A percentile compares a stretch with the other conserved stretches of the same genome.
These are phyloP conservation scores for Steinernema khuongi DNA, from an alignment of 1,140 invertebrate genomes.

Conservation along the genomic window DNA sequence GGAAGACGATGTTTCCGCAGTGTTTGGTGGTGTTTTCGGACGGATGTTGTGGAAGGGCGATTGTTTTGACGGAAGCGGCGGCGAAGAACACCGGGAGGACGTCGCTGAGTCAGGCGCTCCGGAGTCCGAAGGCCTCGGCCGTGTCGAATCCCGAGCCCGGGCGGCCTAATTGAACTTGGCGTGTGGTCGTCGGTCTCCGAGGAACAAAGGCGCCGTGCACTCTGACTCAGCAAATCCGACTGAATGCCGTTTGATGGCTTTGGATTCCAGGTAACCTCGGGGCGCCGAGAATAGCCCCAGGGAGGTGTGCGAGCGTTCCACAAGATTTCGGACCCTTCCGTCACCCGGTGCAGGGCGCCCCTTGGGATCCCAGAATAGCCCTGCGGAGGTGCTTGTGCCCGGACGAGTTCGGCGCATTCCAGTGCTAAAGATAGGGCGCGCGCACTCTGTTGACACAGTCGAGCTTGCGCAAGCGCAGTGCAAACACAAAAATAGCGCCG, in stretches of 20 bases:
- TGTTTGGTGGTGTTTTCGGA: neutral
- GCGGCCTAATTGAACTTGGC: too few relatives aligned
- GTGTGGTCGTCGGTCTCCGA: neutral
- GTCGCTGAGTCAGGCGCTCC: neutral
- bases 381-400: too few relatives aligned
- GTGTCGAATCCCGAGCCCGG: neutral
- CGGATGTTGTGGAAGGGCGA: neutral
- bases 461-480: neutral
- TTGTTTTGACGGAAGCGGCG: slow-evolving; percentile 3
- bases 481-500: slow-evolving; percentile 12
- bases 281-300: too few relatives aligned
- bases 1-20: neutral
- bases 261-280: too few relatives aligned
- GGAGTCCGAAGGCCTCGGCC: neutral
- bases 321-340: too few relatives aligned
- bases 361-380: too few relatives aligned
- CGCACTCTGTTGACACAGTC: slow-evolving; percentile 7
- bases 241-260: too few relatives aligned
- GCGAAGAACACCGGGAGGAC: neutral
- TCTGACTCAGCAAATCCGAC: neutral
- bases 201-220: neutral
- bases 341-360: too few relatives aligned
- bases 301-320: too few relatives aligned
- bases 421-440: neutral
- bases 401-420: too few relatives aligned